Evolutionary conservation across 2,797 vertebrate genomes (phyloP).

Genomic region (Eulemur rubriventer): DNA sequence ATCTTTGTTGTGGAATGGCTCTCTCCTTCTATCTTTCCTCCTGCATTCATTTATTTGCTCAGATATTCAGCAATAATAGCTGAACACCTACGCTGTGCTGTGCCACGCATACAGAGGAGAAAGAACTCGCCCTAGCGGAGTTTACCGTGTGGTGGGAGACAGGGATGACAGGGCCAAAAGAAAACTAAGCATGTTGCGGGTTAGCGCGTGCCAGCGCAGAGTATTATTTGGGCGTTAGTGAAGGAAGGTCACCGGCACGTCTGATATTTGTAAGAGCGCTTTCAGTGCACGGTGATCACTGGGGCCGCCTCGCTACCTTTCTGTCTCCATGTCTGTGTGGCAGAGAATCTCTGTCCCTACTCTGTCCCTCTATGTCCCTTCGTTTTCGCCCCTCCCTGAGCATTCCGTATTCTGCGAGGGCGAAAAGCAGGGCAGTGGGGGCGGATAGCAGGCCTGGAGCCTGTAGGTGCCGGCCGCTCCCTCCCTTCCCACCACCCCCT

Average conservation of each 20-base stretch:
- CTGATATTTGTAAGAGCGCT: background rate
- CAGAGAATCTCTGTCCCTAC: background rate
- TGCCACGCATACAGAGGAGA: background rate
- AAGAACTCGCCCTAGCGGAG: background rate
- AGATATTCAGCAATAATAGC: background rate
- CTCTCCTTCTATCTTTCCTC: background rate
- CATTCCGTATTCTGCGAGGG: accelerated
- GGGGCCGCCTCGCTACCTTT: accelerated
- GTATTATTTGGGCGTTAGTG: background rate
- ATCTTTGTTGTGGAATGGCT: background rate
- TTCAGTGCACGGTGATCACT: accelerated
- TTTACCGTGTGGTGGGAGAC: background rate
- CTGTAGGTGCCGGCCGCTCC: accelerated
- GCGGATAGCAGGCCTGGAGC: accelerated
- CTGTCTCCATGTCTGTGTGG: too few relatives aligned
- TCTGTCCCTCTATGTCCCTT: background rate
- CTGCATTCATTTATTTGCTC: background rate
- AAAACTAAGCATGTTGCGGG: background rate
- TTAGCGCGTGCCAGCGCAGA: accelerated
- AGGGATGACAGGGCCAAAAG: background rate
- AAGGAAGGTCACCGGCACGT: background rate
- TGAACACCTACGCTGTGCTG: background rate
- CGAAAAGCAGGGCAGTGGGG: background rate
- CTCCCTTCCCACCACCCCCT: background rate
- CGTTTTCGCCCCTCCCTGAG: accelerated